These are phyloP conservation scores for Pyxicephalus adspersus DNA, from an alignment of 2,113 vertebrate species.

Conservation along the genomic window DNA sequence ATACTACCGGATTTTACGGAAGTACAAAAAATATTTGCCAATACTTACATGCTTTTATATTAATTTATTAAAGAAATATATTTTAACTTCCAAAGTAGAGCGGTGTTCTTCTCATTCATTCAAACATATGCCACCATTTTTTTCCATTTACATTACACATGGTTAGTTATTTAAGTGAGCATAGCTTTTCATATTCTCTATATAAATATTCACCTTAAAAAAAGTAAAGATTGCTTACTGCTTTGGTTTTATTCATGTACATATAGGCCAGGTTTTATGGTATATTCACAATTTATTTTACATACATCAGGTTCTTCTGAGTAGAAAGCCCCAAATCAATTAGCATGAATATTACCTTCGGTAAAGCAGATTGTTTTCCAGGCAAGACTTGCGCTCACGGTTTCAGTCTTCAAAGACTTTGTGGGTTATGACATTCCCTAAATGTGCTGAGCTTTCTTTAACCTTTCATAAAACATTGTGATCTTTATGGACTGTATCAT, in stretches of 20 bases:
- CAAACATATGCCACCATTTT: too few species aligned
- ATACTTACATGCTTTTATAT: too few species aligned
- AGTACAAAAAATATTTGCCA: too few species aligned
- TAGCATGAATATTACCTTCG: constrained; percentile 34
- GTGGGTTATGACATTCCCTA: constrained; percentile 89
- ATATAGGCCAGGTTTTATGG: constrained; percentile 1
- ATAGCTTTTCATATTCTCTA: too few species aligned
- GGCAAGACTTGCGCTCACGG: constrained; percentile 63
- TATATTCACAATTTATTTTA: constrained; percentile 48
- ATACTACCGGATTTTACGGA: too few species aligned
- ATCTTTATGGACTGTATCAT: constrained; percentile 99
- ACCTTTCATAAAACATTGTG: constrained; percentile 99
- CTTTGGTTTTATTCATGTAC: not conserved
- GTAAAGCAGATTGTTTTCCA: constrained; percentile 65
- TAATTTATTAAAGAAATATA: too few species aligned
- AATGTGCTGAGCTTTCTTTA: constrained; percentile 99
- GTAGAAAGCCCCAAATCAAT: constrained; percentile 29
- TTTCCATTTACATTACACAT: too few species aligned
- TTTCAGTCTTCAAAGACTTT: constrained; percentile 85
- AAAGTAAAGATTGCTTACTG: too few species aligned
- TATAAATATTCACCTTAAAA: too few species aligned
- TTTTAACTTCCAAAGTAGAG: too few species aligned
- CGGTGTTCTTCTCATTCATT: too few species aligned
- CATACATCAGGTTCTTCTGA: constrained; percentile 18
- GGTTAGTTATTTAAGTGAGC: too few species aligned